phyloP scores from a whole-genome alignment of 1,140 invertebrate genomes.

The Thrips palmi region DNA sequence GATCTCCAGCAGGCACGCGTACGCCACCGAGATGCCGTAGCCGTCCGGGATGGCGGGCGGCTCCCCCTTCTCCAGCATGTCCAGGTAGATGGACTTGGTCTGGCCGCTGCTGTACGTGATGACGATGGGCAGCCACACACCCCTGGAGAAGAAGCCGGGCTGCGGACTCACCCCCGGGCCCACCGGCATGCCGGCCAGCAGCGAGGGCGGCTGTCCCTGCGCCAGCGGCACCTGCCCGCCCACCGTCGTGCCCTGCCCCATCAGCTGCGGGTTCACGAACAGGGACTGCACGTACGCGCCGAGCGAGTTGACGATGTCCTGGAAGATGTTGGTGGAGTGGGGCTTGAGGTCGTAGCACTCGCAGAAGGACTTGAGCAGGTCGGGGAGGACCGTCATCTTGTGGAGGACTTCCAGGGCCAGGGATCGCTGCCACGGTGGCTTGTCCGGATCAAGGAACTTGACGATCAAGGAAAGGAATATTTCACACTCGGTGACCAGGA shows the following conservation, averaged over 20 bases:
- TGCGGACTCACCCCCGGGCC: slow-evolving; percentile 67
- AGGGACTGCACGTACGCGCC: slow-evolving; percentile 90
- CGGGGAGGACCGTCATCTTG: slow-evolving; percentile 77
- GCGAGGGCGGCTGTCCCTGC: slow-evolving; percentile 45
- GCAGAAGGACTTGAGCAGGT: slow-evolving; percentile 79
- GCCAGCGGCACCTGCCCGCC: slow-evolving; percentile 19
- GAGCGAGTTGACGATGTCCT: slow-evolving; percentile 89
- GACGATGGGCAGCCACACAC: slow-evolving; percentile 78
- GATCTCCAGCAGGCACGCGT: slow-evolving; percentile 78
- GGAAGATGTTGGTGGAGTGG: slow-evolving; percentile 82
- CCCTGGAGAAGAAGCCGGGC: slow-evolving; percentile 80
- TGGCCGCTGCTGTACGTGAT: slow-evolving; percentile 67
- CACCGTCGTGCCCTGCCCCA: slow-evolving; percentile 23
- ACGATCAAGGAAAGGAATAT: slow-evolving; percentile 94
- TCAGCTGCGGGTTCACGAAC: slow-evolving; percentile 49
- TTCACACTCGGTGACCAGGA: slow-evolving; percentile 94
- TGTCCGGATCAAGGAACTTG: slow-evolving; percentile 92
- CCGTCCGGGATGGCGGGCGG: slow-evolving; percentile 84
- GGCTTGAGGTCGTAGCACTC: slow-evolving; percentile 85
- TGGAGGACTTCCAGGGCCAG: slow-evolving; percentile 89
- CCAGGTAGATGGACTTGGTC: slow-evolving; percentile 71
- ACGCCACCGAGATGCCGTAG: slow-evolving; percentile 88
- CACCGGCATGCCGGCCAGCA: slow-evolving; percentile 45
- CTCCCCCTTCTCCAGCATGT: slow-evolving; percentile 88
- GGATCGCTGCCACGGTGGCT: slow-evolving; percentile 87